Evolutionary conservation across 2,113 vertebrate species (phyloP).

Genomic region (Ariopsis seemanni): DNA sequence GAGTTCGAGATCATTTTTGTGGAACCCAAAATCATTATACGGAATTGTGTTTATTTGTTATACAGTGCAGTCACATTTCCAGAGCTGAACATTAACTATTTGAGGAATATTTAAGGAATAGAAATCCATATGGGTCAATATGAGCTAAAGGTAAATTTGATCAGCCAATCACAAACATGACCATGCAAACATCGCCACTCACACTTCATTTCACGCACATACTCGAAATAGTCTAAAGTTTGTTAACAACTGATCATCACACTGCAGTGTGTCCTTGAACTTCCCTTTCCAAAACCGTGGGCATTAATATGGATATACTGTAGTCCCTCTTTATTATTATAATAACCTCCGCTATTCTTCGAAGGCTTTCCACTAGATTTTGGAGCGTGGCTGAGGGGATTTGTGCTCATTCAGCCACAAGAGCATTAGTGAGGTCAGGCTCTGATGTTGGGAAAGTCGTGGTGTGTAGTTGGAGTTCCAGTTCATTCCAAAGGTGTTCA

Average conservation of each 20-base stretch:
- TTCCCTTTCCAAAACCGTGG: background rate
- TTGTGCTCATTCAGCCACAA: background rate
- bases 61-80: constrained; percentile 13
- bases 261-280: background rate
- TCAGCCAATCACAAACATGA: background rate
- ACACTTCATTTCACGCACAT: background rate
- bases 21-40: constrained; percentile 9
- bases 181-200: background rate
- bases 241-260: background rate
- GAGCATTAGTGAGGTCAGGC: too few species aligned
- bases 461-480: background rate
- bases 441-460: background rate
- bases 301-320: background rate
- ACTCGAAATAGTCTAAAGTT: background rate
- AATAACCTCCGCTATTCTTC: background rate
- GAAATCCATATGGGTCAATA: background rate
- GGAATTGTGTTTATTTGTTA: background rate
- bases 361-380: background rate
- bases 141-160: background rate
- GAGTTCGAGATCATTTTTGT: background rate
- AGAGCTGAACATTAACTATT: background rate
- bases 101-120: too few species aligned
- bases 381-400: background rate
- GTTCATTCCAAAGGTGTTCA: background rate
- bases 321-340: background rate